Conservation (phyloP, 2,888 invertebrate genomes). For the Pseudococcus jackbeardsleyi region DNA sequence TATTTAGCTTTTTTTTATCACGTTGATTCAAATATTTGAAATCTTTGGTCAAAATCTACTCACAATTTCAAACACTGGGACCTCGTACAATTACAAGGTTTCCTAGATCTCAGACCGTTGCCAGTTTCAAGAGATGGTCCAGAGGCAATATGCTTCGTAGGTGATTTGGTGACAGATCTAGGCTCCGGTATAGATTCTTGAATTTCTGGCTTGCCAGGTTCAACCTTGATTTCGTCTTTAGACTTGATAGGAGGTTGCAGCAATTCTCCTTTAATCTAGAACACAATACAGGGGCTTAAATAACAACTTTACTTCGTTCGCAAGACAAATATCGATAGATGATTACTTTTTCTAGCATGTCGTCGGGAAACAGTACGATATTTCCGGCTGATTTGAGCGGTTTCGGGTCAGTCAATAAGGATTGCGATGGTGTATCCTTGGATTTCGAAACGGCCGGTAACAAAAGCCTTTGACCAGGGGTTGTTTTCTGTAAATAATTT, state of each 20-base stretch:
- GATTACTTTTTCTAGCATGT: slow-evolving; percentile 55
- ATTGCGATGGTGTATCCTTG: slow-evolving; percentile 34
- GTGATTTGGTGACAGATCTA: slow-evolving; percentile 42
- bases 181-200: slow-evolving; percentile 38
- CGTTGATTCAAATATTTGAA: too few species aligned
- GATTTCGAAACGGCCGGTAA: slow-evolving; percentile 54
- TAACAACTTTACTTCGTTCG: background rate
- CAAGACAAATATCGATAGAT: background rate
- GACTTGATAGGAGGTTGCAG: slow-evolving; percentile 39
- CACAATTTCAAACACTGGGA: slow-evolving; percentile 97
- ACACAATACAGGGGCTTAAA: background rate
- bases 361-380: slow-evolving; percentile 47
- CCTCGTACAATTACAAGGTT: slow-evolving; percentile 99
- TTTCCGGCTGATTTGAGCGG: slow-evolving; percentile 43
- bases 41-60: slow-evolving; percentile 69
- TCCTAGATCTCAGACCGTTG: slow-evolving; percentile 76
- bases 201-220: slow-evolving; percentile 35
- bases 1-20: too few species aligned
- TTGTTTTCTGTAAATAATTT: slow-evolving; percentile 43
- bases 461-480: slow-evolving; percentile 57
- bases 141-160: background rate
- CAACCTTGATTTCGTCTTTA: slow-evolving; percentile 35
- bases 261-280: slow-evolving; percentile 54
- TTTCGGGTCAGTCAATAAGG: slow-evolving; percentile 39
- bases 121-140: slow-evolving; percentile 5